Evolutionary conservation across 2,888 invertebrate genomes (phyloP).

Genomic region (Cactoblastis cactorum): DNA sequence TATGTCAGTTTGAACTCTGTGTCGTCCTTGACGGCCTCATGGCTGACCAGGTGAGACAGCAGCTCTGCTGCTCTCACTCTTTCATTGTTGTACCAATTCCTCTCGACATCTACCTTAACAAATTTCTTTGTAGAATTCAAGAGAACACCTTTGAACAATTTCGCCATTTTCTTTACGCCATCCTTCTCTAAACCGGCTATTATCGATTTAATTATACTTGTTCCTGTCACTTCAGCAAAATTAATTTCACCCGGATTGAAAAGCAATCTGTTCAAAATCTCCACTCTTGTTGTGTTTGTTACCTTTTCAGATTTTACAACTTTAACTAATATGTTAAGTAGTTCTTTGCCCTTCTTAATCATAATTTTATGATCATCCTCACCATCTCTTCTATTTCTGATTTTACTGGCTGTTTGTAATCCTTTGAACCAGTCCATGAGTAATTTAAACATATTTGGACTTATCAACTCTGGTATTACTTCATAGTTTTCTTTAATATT

Average conservation of each 20-base stretch:
- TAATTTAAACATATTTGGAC: conserved; percentile 82
- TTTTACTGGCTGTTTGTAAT: conserved; percentile 76
- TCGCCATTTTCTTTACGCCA: conserved; percentile 82
- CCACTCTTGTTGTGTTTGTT: conserved; percentile 73
- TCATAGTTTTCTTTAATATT: conserved; percentile 64
- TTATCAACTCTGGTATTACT: conserved; percentile 78
- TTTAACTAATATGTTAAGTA: conserved; percentile 71
- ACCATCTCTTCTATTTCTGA: conserved; percentile 69
- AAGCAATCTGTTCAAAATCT: conserved; percentile 81
- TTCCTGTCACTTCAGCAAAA: conserved; percentile 85
- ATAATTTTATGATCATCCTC: conserved; percentile 74
- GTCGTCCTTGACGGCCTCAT: conserved; percentile 74
- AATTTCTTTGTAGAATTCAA: conserved; percentile 74
- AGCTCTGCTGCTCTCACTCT: conserved; percentile 82
- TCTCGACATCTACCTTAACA: conserved; percentile 66
- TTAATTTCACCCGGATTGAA: conserved; percentile 85
- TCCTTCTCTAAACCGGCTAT: conserved; percentile 79
- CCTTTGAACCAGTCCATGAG: conserved; percentile 82
- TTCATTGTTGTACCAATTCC: conserved; percentile 84
- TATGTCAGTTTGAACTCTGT: conserved; percentile 83
- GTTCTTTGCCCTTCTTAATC: conserved; percentile 76
- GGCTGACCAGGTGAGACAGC: conserved; percentile 71
- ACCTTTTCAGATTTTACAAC: conserved; percentile 70
- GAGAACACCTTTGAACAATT: conserved; percentile 81
- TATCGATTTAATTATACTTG: conserved; percentile 81